These are phyloP conservation scores for Sebastolobus altivelis DNA, from an alignment of 2,797 vertebrate genomes.

Conservation along the genomic window DNA sequence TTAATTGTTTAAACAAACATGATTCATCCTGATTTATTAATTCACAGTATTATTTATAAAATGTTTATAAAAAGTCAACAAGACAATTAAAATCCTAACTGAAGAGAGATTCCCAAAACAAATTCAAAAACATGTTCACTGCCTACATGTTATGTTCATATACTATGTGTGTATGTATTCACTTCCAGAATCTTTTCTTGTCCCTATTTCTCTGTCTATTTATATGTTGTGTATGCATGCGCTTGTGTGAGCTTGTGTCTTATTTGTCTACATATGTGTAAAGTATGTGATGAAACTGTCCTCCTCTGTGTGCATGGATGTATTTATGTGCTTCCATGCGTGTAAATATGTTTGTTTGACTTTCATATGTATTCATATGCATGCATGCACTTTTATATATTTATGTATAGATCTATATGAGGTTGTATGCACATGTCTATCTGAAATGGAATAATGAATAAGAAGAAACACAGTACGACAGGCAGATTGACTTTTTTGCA, in stretches of 20 bases:
- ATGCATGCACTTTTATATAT: too few relatives aligned
- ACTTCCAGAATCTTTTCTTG: not conserved
- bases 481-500: constrained; percentile 21
- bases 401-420: not conserved
- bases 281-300: not conserved
- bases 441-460: constrained; percentile 37
- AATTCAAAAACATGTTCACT: not conserved
- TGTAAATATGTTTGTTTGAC: not conserved
- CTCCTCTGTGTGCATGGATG: not conserved
- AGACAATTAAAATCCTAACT: too few relatives aligned
- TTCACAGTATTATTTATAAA: not conserved
- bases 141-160: too few relatives aligned
- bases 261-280: not conserved
- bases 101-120: not conserved
- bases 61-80: too few relatives aligned
- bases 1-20: not conserved
- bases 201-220: not conserved
- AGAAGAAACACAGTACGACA: not conserved
- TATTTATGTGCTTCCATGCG: not conserved
- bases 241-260: not conserved
- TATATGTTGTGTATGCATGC: not conserved
- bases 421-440: not conserved
- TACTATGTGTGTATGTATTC: not conserved
- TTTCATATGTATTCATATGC: not conserved
- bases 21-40: not conserved